Percentiles rank a stretch among this genome's conserved stretches.
Evolutionary conservation across 1,140 invertebrate species (phyloP).

Genomic region (Drosophila auraria): DNA sequence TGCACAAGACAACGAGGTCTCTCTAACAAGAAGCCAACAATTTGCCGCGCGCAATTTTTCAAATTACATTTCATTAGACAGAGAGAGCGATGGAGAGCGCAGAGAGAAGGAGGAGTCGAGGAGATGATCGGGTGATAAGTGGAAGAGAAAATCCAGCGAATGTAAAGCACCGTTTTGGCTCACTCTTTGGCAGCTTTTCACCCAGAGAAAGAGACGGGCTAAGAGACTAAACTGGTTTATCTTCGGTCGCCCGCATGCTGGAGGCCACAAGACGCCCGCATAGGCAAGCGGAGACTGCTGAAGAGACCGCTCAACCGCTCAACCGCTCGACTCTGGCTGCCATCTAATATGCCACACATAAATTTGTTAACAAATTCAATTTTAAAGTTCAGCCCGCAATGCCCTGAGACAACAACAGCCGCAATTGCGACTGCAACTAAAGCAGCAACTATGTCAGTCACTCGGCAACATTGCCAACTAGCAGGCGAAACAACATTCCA

Average conservation of each 20-base stretch:
- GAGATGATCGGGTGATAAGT: constrained; percentile 42
- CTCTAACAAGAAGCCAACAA: constrained; percentile 67
- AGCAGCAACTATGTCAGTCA: constrained; percentile 79
- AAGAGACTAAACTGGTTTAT: constrained; percentile 65
- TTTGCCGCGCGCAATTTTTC: constrained; percentile 77
- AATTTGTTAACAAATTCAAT: constrained; percentile 74
- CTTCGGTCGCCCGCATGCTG: constrained; percentile 56
- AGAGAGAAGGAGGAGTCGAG: constrained; percentile 6
- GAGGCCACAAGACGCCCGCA: constrained; percentile 59
- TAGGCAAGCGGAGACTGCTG: constrained; percentile 19
- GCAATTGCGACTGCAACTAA: constrained; percentile 41
- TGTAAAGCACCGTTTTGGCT: constrained; percentile 78
- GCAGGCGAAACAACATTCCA: constrained; percentile 77
- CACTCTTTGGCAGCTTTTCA: constrained; percentile 61
- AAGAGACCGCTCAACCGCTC: neutral
- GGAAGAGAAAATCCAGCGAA: constrained; percentile 61
- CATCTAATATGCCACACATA: constrained; percentile 69
- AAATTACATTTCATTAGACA: constrained; percentile 78
- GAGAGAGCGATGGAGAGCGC: constrained; percentile 16
- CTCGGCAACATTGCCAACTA: constrained; percentile 79
- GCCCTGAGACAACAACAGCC: constrained; percentile 51
- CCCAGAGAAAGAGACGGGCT: constrained; percentile 20
- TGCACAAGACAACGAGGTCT: constrained; percentile 53
- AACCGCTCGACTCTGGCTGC: constrained; percentile 24
- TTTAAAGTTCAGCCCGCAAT: constrained; percentile 65